phyloP scores from a whole-genome alignment of 1,140 invertebrate species.

The Eupeodes corollae region DNA sequence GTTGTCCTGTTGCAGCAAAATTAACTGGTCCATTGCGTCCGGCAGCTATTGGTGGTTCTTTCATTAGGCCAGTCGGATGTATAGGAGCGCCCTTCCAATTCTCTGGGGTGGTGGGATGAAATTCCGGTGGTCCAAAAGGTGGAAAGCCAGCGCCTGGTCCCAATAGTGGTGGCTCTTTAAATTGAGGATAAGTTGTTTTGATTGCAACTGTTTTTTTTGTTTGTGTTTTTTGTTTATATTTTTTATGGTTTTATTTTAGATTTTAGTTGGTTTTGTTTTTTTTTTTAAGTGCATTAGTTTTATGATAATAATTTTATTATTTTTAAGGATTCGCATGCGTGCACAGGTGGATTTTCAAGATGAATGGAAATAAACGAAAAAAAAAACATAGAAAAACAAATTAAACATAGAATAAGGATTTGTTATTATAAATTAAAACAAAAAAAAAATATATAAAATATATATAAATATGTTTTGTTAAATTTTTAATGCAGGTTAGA shows the following conservation, averaged over 20 bases:
- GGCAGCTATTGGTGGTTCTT: slow-evolving; percentile 33
- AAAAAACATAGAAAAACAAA: too few relatives aligned
- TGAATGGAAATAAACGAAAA: too few relatives aligned
- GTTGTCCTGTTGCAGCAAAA: slow-evolving; percentile 33
- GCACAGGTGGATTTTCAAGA: too few relatives aligned
- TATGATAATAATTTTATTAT: too few relatives aligned
- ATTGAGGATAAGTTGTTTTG: slow-evolving; percentile 35
- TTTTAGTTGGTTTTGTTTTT: not conserved
- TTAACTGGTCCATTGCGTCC: slow-evolving; percentile 34
- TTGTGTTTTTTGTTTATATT: slow-evolving; percentile 4
- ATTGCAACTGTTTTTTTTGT: slow-evolving; percentile 23
- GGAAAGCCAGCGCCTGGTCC: slow-evolving; percentile 35
- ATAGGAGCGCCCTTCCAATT: slow-evolving; percentile 35
- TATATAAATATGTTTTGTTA: too few relatives aligned
- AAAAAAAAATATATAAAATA: too few relatives aligned
- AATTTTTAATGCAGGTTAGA: too few relatives aligned
- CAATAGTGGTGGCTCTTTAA: slow-evolving; percentile 38
- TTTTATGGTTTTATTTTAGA: slow-evolving; percentile 23
- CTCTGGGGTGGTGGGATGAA: slow-evolving; percentile 35
- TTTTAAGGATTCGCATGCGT: too few relatives aligned
- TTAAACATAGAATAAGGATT: too few relatives aligned
- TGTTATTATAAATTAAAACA: too few relatives aligned
- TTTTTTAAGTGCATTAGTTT: too few relatives aligned
- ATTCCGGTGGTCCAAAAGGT: slow-evolving; percentile 34
- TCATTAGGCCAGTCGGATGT: slow-evolving; percentile 35